These are phyloP conservation scores for Falco rusticolus DNA, from an alignment of 2,797 vertebrate genomes.

Conservation along the genomic window DNA sequence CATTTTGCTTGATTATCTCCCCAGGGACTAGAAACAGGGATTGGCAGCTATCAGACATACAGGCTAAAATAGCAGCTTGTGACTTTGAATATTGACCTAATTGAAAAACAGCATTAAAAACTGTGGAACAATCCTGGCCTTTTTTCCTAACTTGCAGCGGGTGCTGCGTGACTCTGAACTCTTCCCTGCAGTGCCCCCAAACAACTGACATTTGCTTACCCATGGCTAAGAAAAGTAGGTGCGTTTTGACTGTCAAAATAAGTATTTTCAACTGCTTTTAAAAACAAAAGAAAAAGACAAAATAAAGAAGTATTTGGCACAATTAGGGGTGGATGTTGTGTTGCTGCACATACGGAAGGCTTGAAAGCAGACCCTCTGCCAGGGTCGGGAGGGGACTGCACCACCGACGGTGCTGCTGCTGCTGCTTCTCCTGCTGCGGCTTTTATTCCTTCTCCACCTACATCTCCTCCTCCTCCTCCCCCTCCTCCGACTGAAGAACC, in stretches of 20 bases:
- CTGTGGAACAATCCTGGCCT: neutral
- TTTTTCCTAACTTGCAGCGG: neutral
- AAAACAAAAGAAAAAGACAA: neutral
- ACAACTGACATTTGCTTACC: neutral
- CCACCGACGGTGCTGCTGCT: neutral
- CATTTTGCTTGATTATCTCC: neutral
- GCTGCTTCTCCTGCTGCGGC: neutral
- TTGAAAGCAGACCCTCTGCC: neutral
- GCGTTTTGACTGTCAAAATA: neutral
- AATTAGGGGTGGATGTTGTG: neutral
- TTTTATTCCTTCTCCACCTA: too few species aligned
- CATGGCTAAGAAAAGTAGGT: neutral
- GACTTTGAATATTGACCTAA: neutral
- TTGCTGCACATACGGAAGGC: fast-evolving
- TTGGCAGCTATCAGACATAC: neutral
- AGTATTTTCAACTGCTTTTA: neutral
- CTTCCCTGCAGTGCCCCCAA: neutral
- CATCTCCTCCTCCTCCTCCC: neutral
- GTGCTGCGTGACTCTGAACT: neutral
- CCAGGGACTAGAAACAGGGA: neutral
- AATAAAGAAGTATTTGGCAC: neutral
- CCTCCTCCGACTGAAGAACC: neutral
- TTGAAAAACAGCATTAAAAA: neutral
- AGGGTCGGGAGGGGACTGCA: neutral
- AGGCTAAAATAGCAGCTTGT: neutral